Conservation (phyloP, 1,140 invertebrate species). For the Lutraria rhynchaena region DNA sequence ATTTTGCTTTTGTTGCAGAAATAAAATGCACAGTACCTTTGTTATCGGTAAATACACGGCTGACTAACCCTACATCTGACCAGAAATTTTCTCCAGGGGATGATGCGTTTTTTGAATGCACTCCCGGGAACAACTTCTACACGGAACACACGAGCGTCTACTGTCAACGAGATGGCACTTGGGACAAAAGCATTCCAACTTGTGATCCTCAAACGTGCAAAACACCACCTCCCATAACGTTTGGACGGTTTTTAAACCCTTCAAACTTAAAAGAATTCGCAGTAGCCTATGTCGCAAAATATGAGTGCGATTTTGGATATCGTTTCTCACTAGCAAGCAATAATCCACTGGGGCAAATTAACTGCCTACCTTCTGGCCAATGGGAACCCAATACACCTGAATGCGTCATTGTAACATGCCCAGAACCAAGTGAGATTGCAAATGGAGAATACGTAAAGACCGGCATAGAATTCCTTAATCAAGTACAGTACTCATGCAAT, state of each 20-base stretch:
- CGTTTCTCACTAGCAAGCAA: conserved; percentile 54
- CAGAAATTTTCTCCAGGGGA: conserved; percentile 62
- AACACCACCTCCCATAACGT: conserved; percentile 67
- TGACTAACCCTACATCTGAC: conserved; percentile 39
- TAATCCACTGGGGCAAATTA: conserved; percentile 62
- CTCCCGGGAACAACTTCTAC: conserved; percentile 65
- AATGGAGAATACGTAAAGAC: conserved; percentile 58
- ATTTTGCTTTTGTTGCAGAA: conserved; percentile 64
- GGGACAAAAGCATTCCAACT: conserved; percentile 74
- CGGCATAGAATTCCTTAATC: conserved; percentile 82
- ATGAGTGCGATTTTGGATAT: conserved; percentile 77
- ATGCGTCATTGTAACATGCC: conserved; percentile 69
- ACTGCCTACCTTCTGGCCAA: conserved; percentile 69
- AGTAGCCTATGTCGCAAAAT: conserved; percentile 72
- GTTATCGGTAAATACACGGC: conserved; percentile 70
- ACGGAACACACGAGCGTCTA: conserved; percentile 66
- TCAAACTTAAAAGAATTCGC: conserved; percentile 61
- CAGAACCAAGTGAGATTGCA: conserved; percentile 63
- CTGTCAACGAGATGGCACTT: conserved; percentile 75
- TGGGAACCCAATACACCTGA: conserved; percentile 71
- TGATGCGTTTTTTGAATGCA: conserved; percentile 62
- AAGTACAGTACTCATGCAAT: conserved; percentile 90
- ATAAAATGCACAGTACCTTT: conserved; percentile 72
- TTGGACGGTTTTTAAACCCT: conserved; percentile 58
- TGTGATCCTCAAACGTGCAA: conserved; percentile 77